Conservation (phyloP, 2,888 invertebrate genomes). For the Tinea semifulvella region DNA sequence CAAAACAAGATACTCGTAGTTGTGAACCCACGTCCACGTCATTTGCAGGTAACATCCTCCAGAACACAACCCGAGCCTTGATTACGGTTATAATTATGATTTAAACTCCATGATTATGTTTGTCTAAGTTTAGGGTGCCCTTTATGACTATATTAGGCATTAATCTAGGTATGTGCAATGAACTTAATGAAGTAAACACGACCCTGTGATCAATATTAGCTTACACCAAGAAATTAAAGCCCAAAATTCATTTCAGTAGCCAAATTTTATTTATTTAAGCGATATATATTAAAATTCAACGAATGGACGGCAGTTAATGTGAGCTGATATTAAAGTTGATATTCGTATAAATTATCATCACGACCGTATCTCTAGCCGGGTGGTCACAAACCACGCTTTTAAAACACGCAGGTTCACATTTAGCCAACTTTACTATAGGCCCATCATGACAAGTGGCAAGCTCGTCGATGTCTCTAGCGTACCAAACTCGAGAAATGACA, state of each 20-base stretch:
- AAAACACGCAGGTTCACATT: too few species aligned
- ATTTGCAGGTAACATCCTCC: constrained; percentile 2
- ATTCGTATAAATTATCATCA: too few species aligned
- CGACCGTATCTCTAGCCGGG: too few species aligned
- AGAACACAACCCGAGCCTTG: constrained; percentile 5
- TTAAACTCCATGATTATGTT: constrained; percentile 2
- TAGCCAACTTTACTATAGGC: too few species aligned
- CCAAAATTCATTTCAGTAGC: constrained; percentile 6
- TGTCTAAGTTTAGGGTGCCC: background rate
- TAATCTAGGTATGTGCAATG: background rate
- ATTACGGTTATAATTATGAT: constrained; percentile 10
- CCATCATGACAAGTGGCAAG: too few species aligned
- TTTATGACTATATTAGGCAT: background rate
- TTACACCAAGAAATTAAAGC: constrained; percentile 7
- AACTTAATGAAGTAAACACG: constrained; percentile 9
- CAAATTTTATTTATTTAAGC: too few species aligned
- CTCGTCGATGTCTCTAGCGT: too few species aligned
- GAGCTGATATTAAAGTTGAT: too few species aligned
- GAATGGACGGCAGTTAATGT: too few species aligned
- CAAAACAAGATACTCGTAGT: constrained; percentile 6
- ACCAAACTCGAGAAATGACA: too few species aligned
- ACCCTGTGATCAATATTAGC: constrained; percentile 4
- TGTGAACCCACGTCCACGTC: constrained; percentile 6
- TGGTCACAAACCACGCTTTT: too few species aligned
- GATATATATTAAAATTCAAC: too few species aligned